Conservation (phyloP, 2,888 invertebrate genomes). For the Diachrysia chrysitis region DNA sequence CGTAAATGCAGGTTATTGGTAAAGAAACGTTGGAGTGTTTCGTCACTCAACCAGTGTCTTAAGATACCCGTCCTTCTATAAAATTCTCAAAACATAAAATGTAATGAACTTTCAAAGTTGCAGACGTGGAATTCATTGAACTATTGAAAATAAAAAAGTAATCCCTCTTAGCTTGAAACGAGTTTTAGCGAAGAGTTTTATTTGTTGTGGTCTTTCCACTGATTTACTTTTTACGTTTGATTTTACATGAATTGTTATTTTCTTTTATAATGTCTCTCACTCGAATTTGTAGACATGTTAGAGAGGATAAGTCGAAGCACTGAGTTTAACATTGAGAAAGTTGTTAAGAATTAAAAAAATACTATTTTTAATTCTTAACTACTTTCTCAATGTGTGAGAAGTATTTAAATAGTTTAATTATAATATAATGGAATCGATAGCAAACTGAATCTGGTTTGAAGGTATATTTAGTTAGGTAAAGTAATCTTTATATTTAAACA, state of each 20-base stretch:
- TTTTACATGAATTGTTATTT: constrained; percentile 1
- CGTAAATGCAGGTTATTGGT: no score
- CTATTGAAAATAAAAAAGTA: constrained; percentile 3
- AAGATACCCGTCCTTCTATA: background rate
- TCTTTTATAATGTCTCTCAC: background rate
- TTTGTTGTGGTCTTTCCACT: constrained; percentile 11
- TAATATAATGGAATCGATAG: no score
- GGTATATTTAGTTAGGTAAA: no score
- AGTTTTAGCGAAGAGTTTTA: constrained; percentile 6
- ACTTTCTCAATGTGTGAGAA: no score
- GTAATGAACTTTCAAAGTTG: constrained; percentile 24
- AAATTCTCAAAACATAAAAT: constrained; percentile 11
- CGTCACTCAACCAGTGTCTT: background rate
- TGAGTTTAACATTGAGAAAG: background rate
- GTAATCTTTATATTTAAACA: no score
- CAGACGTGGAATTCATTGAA: constrained; percentile 23
- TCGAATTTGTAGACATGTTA: background rate
- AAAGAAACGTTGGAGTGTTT: background rate
- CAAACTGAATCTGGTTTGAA: no score
- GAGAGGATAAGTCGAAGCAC: background rate
- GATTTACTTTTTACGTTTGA: background rate
- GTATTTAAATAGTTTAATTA: no score
- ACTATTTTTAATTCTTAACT: no score
- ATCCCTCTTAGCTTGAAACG: constrained; percentile 8
- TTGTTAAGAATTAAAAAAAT: no score